Evolutionary conservation across 2,797 vertebrate species (phyloP).

Genomic region (Nasua narica): DNA sequence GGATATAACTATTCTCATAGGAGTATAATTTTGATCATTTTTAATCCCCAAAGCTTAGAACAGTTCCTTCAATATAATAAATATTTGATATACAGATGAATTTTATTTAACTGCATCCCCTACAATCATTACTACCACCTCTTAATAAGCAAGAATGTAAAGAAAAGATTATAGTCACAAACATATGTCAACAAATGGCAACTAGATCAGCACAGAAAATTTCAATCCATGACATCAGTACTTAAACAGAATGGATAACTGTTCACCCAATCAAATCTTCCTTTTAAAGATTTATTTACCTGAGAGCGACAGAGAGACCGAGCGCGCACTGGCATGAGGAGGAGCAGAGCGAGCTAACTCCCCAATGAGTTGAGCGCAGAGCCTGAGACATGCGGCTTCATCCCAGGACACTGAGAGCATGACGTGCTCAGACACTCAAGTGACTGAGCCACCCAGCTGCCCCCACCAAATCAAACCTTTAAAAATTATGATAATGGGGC

Average conservation of each 20-base stretch:
- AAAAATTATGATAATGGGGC: neutral
- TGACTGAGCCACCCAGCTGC: neutral
- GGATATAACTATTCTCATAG: neutral
- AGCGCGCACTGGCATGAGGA: too few species aligned
- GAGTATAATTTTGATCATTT: neutral
- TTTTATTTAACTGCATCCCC: neutral
- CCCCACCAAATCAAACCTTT: neutral
- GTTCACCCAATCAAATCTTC: neutral
- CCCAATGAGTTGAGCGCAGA: neutral
- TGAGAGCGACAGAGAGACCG: neutral
- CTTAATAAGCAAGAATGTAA: neutral
- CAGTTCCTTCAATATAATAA: neutral
- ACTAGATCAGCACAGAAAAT: neutral
- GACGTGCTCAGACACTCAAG: neutral
- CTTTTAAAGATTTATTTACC: neutral
- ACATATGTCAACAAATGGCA: neutral
- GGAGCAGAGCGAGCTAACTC: neutral
- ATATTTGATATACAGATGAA: neutral
- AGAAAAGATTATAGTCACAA: neutral
- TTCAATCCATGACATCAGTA: neutral
- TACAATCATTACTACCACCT: neutral
- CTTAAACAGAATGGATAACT: neutral
- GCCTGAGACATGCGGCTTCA: neutral
- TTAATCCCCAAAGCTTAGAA: neutral
- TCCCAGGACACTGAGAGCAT: neutral